These are phyloP conservation scores for Schizotus pectinicornis DNA, from an alignment of 2,888 invertebrate genomes.

Conservation along the genomic window DNA sequence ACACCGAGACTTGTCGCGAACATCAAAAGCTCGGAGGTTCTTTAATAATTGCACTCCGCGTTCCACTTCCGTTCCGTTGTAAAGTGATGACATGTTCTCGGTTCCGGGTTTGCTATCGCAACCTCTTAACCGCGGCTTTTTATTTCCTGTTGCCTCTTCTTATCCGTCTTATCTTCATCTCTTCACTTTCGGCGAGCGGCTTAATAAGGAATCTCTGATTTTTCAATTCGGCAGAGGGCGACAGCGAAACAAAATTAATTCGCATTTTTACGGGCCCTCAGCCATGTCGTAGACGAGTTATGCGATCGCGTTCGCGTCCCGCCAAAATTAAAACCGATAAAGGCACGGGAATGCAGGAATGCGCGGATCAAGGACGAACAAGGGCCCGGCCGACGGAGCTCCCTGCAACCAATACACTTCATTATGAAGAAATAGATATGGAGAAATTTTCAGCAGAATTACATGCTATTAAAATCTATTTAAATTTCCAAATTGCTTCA, in stretches of 20 bases:
- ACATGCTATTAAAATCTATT: too few species aligned
- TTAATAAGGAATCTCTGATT: constrained; percentile 26
- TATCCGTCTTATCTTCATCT: constrained; percentile 34
- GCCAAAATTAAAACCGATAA: constrained; percentile 1
- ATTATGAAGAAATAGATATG: too few species aligned
- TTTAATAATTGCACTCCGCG: constrained; percentile 34
- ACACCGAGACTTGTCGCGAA: constrained; percentile 28
- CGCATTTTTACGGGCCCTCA: not conserved
- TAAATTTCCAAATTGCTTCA: too few species aligned
- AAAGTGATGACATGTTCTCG: constrained; percentile 35
- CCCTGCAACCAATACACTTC: too few species aligned
- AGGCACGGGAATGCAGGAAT: not conserved
- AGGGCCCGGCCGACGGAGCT: too few species aligned
- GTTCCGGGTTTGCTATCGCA: constrained; percentile 35
- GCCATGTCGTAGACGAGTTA: not conserved
- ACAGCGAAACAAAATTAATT: not conserved
- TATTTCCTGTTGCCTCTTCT: constrained; percentile 33
- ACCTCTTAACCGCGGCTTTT: constrained; percentile 35
- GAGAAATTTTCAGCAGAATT: too few species aligned
- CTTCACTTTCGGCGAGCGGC: constrained; percentile 23
- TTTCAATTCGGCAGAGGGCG: constrained; percentile 11
- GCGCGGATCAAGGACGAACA: too few species aligned
- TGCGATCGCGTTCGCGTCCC: not conserved
- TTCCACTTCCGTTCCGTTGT: constrained; percentile 34
- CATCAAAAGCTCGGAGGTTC: constrained; percentile 28